Conservation (phyloP, 2,113 vertebrate species). For the Heloderma charlesbogerti region DNA sequence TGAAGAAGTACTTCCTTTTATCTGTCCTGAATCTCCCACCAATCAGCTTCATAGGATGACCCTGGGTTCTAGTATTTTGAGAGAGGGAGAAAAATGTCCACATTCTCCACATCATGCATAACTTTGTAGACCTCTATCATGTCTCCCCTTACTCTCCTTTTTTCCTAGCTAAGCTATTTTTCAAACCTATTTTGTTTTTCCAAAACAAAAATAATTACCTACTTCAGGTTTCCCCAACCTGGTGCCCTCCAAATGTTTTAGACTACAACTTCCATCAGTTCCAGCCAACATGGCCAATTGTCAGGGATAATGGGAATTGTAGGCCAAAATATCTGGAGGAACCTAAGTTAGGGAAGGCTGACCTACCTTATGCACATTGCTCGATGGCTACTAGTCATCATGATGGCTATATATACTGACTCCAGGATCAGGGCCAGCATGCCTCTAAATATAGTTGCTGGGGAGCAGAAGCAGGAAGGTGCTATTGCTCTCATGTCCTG, state of each 20-base stretch:
- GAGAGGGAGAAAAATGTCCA: no score
- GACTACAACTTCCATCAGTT: neutral
- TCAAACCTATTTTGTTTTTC: no score
- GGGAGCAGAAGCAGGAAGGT: neutral
- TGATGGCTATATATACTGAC: no score
- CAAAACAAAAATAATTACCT: neutral
- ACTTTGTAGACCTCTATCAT: no score
- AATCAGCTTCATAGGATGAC: no score
- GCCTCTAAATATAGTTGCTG: neutral
- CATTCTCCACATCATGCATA: no score
- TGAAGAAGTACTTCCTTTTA: no score
- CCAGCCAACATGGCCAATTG: neutral
- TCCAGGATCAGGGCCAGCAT: neutral
- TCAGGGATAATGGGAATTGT: neutral
- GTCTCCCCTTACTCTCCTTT: no score
- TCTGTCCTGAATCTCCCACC: no score
- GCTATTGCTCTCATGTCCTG: neutral
- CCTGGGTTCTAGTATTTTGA: no score
- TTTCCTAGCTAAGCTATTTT: no score
- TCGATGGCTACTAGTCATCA: neutral
- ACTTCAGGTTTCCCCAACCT: neutral
- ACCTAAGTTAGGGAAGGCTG: neutral
- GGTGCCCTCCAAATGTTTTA: neutral
- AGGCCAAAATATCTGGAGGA: neutral
- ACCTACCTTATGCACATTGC: no score